These are phyloP conservation scores for Molossus alvarezi DNA, from an alignment of 2,797 vertebrate species.

Conservation along the genomic window DNA sequence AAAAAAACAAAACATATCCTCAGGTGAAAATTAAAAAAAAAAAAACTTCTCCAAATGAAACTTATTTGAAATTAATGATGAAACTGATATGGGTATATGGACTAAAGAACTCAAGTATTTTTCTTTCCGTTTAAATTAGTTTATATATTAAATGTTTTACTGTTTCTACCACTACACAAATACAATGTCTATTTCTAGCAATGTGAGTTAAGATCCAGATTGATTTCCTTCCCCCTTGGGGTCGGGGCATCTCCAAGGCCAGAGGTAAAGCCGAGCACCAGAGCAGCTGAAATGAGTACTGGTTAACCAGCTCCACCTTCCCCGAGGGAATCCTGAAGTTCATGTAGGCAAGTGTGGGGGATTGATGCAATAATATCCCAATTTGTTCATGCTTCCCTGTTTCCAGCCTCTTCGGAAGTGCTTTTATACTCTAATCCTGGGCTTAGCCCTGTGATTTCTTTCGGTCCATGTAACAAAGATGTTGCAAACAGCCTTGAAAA, in stretches of 20 bases:
- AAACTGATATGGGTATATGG: not conserved
- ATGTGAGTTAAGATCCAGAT: not conserved
- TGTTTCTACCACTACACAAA: not conserved
- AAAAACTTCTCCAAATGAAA: constrained; percentile 23
- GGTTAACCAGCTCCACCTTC: no score
- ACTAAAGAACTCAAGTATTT: not conserved
- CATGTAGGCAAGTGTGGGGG: not conserved
- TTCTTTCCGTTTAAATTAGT: not conserved
- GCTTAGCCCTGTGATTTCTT: not conserved
- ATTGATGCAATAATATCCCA: not conserved
- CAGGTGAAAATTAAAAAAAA: no score
- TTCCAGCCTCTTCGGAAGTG: not conserved
- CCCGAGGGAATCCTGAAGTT: not conserved
- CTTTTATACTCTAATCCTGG: not conserved
- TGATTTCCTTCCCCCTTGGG: no score
- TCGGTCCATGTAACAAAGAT: not conserved
- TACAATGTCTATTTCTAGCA: not conserved
- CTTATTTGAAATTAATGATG: not conserved
- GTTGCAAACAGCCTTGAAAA: not conserved
- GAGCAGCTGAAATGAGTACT: not conserved
- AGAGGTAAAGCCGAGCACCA: not conserved
- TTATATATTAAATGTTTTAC: not conserved
- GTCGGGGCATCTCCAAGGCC: not conserved
- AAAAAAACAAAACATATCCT: no score
- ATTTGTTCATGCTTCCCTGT: not conserved